phyloP scores from a whole-genome alignment of 2,797 vertebrate species.

The Callimico goeldii region DNA sequence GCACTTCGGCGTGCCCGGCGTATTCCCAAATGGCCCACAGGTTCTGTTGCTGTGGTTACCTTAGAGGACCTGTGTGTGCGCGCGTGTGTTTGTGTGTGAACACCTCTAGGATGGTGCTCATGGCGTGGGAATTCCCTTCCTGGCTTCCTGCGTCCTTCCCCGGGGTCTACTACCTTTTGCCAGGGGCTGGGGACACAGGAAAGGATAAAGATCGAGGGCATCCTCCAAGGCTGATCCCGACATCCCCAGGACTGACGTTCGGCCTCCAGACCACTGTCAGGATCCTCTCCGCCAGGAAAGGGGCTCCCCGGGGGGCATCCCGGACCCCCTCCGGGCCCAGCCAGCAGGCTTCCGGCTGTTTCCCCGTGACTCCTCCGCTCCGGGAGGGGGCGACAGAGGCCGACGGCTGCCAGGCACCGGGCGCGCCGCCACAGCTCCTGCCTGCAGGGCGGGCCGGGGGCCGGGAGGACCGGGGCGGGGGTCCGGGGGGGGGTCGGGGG shows the following conservation, averaged over 20 bases:
- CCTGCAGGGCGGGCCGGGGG: too few relatives aligned
- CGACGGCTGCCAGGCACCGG: neutral
- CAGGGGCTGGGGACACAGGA: neutral
- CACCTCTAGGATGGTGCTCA: neutral
- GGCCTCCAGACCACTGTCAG: fast-evolving
- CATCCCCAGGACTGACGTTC: neutral
- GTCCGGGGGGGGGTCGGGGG: too few relatives aligned
- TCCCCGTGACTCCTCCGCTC: neutral
- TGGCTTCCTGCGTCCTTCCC: too few relatives aligned
- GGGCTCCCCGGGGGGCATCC: fast-evolving
- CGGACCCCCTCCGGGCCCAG: fast-evolving
- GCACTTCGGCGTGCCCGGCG: fast-evolving
- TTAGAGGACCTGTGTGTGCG: neutral
- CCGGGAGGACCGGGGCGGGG: too few relatives aligned
- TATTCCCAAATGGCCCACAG: fast-evolving
- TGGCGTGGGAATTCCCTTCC: fast-evolving
- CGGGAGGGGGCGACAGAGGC: neutral
- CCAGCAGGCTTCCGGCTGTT: fast-evolving
- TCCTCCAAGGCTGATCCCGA: neutral
- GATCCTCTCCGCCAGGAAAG: too few relatives aligned
- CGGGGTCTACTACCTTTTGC: neutral
- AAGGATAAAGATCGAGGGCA: neutral
- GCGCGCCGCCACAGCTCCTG: neutral
- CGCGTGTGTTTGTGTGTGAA: neutral
- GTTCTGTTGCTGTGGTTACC: neutral